Conservation (phyloP, 2,888 invertebrate genomes). For the Sussaba pulchella region DNA sequence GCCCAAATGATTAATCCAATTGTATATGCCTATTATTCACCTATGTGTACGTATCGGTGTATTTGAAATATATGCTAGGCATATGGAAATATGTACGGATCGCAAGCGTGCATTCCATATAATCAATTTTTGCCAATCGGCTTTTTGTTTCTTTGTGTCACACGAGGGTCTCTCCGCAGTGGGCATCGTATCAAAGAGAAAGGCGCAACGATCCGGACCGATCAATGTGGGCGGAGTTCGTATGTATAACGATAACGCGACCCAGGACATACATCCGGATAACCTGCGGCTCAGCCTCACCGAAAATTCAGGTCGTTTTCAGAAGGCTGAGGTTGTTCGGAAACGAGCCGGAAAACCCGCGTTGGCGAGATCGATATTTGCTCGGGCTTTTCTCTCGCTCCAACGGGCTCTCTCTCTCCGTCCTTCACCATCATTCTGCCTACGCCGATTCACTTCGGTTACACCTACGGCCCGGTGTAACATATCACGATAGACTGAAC, state of each 20-base stretch:
- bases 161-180: conserved; percentile 14
- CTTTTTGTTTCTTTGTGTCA: not conserved
- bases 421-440: conserved; percentile 26
- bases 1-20: too few species aligned
- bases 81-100: too few species aligned
- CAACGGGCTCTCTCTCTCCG: conserved; percentile 5
- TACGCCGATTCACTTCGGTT: conserved; percentile 32
- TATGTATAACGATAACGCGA: conserved; percentile 37
- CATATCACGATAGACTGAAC: conserved; percentile 28
- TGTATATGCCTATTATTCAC: too few species aligned
- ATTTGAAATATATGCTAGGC: too few species aligned
- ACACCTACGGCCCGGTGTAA: conserved; percentile 12
- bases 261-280: conserved; percentile 72
- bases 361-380: conserved; percentile 65
- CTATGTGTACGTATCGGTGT: too few species aligned
- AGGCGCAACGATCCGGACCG: conserved; percentile 57
- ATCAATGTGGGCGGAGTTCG: conserved; percentile 39
- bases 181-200: conserved; percentile 52
- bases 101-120: not conserved
- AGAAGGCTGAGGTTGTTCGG: conserved; percentile 61
- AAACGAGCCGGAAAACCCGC: conserved; percentile 66
- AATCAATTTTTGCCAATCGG: too few species aligned
- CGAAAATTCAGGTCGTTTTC: conserved; percentile 72
- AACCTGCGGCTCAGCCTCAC: conserved; percentile 67
- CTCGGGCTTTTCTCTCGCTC: conserved; percentile 50